Percentiles rank a stretch among this genome's conserved stretches.
These are phyloP conservation scores for Diachrysia chrysitis DNA, from an alignment of 2,888 invertebrate genomes.

Conservation along the genomic window DNA sequence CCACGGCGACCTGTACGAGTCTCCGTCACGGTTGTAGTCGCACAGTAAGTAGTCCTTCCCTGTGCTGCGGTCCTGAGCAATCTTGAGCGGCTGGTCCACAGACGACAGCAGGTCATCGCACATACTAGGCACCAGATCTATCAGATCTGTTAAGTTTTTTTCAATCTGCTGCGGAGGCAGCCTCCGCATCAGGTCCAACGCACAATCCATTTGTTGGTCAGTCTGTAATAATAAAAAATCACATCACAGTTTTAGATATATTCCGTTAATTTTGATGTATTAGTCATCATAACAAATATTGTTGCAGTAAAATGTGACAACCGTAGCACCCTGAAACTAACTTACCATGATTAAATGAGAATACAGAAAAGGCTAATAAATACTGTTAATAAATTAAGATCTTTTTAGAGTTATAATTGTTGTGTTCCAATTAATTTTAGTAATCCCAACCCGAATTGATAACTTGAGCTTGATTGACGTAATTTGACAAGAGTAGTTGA, in stretches of 20 bases:
- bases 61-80: slow-evolving; percentile 97
- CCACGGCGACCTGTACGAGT: slow-evolving; percentile 99
- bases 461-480: slow-evolving; percentile 56
- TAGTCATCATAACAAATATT: slow-evolving; percentile 86
- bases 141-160: slow-evolving; percentile 98
- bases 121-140: slow-evolving; percentile 98
- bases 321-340: slow-evolving; percentile 26
- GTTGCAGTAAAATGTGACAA: slow-evolving; percentile 36
- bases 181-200: slow-evolving; percentile 99
- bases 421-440: slow-evolving; percentile 51
- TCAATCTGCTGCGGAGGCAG: slow-evolving; percentile 99
- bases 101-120: slow-evolving; percentile 99
- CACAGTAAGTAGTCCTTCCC: slow-evolving; percentile 99
- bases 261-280: slow-evolving; percentile 72
- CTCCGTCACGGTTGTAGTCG: slow-evolving; percentile 99
- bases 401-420: slow-evolving; percentile 44
- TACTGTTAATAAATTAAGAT: slow-evolving; percentile 49
- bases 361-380: slow-evolving; percentile 49
- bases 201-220: slow-evolving; percentile 99
- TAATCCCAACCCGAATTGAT: slow-evolving; percentile 68
- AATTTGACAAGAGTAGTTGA: slow-evolving; percentile 58
- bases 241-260: slow-evolving; percentile 58
- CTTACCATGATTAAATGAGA: slow-evolving; percentile 70
- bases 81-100: slow-evolving; percentile 99
- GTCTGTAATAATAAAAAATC: slow-evolving; percentile 89